Conservation (phyloP, 2,113 vertebrate species). For the Tor tambroides region DNA sequence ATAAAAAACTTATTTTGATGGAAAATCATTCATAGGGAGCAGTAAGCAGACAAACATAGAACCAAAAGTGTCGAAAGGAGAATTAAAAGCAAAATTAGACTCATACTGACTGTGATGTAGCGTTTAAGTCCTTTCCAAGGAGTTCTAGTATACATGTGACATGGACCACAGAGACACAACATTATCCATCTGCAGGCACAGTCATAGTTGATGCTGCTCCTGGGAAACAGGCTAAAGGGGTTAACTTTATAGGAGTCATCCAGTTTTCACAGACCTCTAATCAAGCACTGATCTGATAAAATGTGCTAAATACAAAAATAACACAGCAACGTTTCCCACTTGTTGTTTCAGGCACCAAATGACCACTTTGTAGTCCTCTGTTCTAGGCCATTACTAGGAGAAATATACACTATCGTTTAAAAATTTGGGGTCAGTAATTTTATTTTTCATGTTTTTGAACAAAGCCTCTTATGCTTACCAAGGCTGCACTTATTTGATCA, state of each 20-base stretch:
- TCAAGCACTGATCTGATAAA: conserved; percentile 1
- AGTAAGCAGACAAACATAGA: neutral
- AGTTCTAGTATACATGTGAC: neutral
- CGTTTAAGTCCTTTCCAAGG: neutral
- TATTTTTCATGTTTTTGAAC: neutral
- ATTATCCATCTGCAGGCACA: neutral
- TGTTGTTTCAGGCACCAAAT: neutral
- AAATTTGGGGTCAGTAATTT: neutral
- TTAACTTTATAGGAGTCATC: neutral
- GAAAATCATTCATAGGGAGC: neutral
- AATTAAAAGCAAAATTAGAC: neutral
- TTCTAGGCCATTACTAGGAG: neutral
- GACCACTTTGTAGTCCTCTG: neutral
- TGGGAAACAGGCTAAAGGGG: neutral
- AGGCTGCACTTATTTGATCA: neutral
- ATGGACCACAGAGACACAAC: conserved; percentile 24
- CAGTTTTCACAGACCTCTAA: neutral
- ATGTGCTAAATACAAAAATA: neutral
- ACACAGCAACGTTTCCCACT: neutral
- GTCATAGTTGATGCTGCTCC: conserved; percentile 27
- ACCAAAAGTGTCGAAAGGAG: neutral
- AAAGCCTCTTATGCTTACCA: neutral
- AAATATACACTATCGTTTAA: neutral
- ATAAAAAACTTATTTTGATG: neutral
- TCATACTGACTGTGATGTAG: neutral